phyloP scores from a whole-genome alignment of 2,113 vertebrate genomes.

The Grallaria varia region DNA sequence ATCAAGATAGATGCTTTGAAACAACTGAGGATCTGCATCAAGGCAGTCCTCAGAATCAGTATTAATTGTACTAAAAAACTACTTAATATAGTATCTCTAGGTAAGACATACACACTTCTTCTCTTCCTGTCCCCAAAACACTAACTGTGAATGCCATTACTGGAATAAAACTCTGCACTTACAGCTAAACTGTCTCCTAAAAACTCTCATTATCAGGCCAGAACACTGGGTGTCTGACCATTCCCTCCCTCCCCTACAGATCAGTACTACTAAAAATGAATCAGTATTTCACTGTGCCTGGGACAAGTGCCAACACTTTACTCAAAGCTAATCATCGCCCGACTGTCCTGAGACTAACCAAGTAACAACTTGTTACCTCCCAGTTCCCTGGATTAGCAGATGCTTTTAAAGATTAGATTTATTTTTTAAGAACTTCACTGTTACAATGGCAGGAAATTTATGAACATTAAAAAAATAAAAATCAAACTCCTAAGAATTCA shows the following conservation, averaged over 20 bases:
- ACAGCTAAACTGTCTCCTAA: not conserved
- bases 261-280: not conserved
- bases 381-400: not conserved
- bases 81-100: not conserved
- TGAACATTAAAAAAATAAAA: not conserved
- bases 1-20: not conserved
- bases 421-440: not conserved
- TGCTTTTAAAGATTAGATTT: not conserved
- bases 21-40: not conserved
- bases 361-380: not conserved
- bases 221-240: not conserved
- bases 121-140: not conserved
- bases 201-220: not conserved
- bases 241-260: fast-evolving
- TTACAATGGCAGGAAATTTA: not conserved
- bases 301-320: not conserved
- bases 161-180: not conserved
- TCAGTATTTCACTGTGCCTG: not conserved
- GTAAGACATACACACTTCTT: not conserved
- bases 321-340: not conserved
- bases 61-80: not conserved
- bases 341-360: not conserved
- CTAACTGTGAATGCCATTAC: not conserved
- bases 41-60: not conserved
- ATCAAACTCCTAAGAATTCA: not conserved